Conservation (phyloP, 2,888 invertebrate species). For the Himalopsyche anomala region DNA sequence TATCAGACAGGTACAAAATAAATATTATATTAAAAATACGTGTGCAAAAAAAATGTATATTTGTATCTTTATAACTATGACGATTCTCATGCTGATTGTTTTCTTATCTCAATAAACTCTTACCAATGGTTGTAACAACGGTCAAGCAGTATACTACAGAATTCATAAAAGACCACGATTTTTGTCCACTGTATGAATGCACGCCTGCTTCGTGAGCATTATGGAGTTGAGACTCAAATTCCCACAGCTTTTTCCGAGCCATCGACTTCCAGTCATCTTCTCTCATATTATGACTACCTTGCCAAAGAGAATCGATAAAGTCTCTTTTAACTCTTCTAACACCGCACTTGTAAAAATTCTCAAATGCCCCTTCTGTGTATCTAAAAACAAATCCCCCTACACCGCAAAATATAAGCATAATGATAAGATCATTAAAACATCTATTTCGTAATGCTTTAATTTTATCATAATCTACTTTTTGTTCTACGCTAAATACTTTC, state of each 20-base stretch:
- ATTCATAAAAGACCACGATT: slow-evolving; percentile 92
- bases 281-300: slow-evolving; percentile 86
- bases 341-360: slow-evolving; percentile 91
- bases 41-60: too few species aligned
- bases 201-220: slow-evolving; percentile 90
- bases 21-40: too few species aligned
- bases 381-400: slow-evolving; percentile 88
- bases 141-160: slow-evolving; percentile 91
- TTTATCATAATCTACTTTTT: slow-evolving; percentile 76
- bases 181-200: slow-evolving; percentile 88
- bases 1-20: too few species aligned
- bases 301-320: slow-evolving; percentile 90
- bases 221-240: slow-evolving; percentile 91
- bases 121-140: slow-evolving; percentile 93
- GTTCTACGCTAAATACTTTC: slow-evolving; percentile 78
- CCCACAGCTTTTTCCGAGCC: slow-evolving; percentile 86
- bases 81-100: not conserved
- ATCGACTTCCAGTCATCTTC: slow-evolving; percentile 94
- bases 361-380: slow-evolving; percentile 89
- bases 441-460: slow-evolving; percentile 79
- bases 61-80: too few species aligned
- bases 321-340: slow-evolving; percentile 91
- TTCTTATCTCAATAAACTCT: slow-evolving; percentile 68
- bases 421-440: slow-evolving; percentile 82
- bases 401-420: slow-evolving; percentile 85